Evolutionary conservation across 2,113 vertebrate genomes (phyloP), one percentile per base, ranked within the genome.

Genomic region (Cebus imitator): DNA sequence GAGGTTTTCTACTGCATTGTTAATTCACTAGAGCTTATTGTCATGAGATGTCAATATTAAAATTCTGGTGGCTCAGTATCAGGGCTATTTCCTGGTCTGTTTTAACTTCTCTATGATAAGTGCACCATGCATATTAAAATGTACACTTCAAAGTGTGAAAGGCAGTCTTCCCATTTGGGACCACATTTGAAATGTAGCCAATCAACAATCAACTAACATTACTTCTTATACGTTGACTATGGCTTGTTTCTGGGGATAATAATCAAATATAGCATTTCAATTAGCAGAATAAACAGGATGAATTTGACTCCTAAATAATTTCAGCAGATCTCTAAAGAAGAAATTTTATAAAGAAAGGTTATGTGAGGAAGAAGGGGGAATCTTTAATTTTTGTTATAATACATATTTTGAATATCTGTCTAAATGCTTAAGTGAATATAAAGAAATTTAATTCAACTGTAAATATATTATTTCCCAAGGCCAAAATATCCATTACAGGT

Each of bases 321-420:
- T 25, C 96, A 98, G 68, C 14, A 68, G 21, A 96, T 98, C 93
- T 98, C 90, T 81, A 98, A 87, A 97, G 93, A 97, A 97, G 86
- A 91, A 94, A 94, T 94, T 98, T 55, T 45, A 20, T 35, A 55
- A 73, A 30, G 6, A 35, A 87, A n/a, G 8, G 0, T 52, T 40
- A 21, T 95, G 30, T 0, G 66, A 87, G 52, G 16, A 87, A 21
- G 90, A 61, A 21, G 18, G 81, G 25, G 8, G 20, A 37, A 30
- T 0, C 16, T 37, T 21, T 1, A 82, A 66, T 79, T 90, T 95
- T 80, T 83, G 50, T 50, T 90, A 32, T 64, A 32, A 6, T 32
- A 75, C 40, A 35, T 75, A 85, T 16, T 86, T 81, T 14, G 48
- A 70, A 55, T 78, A 76, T 72, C 6, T 45, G 18, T 1, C 25